A percentile compares a stretch with the other conserved stretches of the same genome.
These are phyloP conservation scores for Lucinisca nassula DNA, from an alignment of 2,888 invertebrate species.

Conservation along the genomic window DNA sequence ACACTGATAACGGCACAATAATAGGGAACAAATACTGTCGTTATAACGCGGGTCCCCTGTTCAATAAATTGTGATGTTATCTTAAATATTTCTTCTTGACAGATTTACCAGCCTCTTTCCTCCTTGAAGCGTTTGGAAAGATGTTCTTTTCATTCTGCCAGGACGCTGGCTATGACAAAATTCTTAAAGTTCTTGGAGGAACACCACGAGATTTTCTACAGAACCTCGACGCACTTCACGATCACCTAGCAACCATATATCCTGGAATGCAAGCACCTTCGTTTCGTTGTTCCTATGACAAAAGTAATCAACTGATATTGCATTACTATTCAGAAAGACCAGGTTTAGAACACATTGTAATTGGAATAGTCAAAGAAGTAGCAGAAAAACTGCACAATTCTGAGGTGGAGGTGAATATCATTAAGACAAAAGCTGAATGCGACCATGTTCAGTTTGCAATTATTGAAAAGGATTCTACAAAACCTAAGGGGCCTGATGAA, in stretches of 20 bases:
- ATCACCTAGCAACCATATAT: slow-evolving; percentile 94
- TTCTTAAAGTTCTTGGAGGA: slow-evolving; percentile 97
- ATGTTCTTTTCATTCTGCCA: slow-evolving; percentile 86
- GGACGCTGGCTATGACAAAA: slow-evolving; percentile 96
- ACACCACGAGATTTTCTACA: slow-evolving; percentile 97
- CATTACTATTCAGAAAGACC: slow-evolving; percentile 99
- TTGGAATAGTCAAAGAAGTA: slow-evolving; percentile 99
- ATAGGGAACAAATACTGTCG: too few species aligned
- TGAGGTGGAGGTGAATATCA: slow-evolving; percentile 93
- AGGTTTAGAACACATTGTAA: slow-evolving; percentile 98
- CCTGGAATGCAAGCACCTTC: slow-evolving; percentile 94
- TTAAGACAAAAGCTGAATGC: slow-evolving; percentile 96
- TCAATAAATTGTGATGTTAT: too few species aligned
- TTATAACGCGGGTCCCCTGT: too few species aligned
- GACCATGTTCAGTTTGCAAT: slow-evolving; percentile 91
- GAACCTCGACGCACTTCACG: slow-evolving; percentile 98
- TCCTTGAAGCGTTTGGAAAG: slow-evolving; percentile 85
- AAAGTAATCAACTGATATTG: slow-evolving; percentile 89
- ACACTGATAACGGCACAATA: too few species aligned
- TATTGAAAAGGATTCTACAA: slow-evolving; percentile 70
- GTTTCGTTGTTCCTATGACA: slow-evolving; percentile 92
- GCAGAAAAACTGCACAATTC: slow-evolving; percentile 93
- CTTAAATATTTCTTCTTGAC: too few species aligned
- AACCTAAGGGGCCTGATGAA: slow-evolving; percentile 11
- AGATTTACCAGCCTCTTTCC: slow-evolving; percentile 79